A percentile compares a stretch with the other conserved stretches of the same genome.
Conservation (phyloP, 64 coral and sea anemone genomes). For the Catalaphyllia jardinei region DNA sequence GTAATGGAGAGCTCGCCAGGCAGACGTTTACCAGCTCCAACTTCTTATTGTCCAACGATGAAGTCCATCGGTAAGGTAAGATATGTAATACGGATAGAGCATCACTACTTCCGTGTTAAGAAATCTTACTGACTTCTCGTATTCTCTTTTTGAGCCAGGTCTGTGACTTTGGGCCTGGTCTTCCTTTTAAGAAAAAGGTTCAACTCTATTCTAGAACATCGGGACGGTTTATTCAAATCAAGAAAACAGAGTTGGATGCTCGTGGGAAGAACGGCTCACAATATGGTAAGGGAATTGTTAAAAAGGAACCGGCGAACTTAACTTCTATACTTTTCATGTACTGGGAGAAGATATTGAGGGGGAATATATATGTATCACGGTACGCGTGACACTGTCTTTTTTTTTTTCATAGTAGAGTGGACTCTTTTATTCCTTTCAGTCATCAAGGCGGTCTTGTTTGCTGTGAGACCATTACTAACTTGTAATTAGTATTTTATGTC, state of each 20-base stretch:
- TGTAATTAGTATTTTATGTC: no score
- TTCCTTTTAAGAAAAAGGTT: neutral
- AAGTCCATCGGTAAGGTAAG: neutral
- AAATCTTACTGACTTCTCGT: no score
- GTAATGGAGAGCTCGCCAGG: neutral
- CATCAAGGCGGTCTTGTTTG: no score
- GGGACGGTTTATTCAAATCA: constrained; percentile 17
- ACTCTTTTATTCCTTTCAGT: no score
- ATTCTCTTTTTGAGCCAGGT: no score
- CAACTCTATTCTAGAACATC: constrained; percentile 44
- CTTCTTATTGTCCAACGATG: no score
- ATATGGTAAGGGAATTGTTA: constrained; percentile 24
- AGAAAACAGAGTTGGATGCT: constrained; percentile 14
- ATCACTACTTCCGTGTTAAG: neutral
- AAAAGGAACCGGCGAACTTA: neutral
- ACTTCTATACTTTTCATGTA: neutral
- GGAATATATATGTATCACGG: no score
- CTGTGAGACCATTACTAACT: no score
- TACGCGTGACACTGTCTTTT: no score
- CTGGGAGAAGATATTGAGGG: no score
- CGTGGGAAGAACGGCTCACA: constrained; percentile 12
- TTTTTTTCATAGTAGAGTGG: no score
- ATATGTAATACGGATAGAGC: neutral
- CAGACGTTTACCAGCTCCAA: neutral
- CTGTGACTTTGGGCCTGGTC: no score